Evolutionary conservation across 2,888 invertebrate genomes (phyloP), one percentile per base, ranked within the genome.

Genomic region (Cerastis rubricosa): DNA sequence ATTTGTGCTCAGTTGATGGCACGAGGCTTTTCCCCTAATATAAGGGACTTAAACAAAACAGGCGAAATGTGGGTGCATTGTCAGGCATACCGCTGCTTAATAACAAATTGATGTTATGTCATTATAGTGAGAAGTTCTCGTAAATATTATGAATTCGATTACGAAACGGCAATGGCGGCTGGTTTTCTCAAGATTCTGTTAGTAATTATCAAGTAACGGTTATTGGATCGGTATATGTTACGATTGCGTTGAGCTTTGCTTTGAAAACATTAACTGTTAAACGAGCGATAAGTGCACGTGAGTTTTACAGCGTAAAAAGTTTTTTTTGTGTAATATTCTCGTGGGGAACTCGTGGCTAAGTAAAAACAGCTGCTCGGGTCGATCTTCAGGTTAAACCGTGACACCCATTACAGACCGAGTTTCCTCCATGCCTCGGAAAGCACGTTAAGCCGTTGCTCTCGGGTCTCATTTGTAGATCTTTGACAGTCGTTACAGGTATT

Each of bases 221-320:
- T 81, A 81, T 81, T 74, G 78, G 81, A 81, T 78, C 83, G 54
- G 59, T 43, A 43, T 71, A 78, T 78, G 86, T 86, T 85, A 69
- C 76, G 78, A 74, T 86, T 73, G 45, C 49, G 65, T 65, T n/a
- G 72, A 63, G 51, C 25, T 78, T 64, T 85, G 85, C 76, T 85
- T 86, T 86, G 84, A 86, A 85, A 85, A 85, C 86, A 85, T 85
- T 59, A 12, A 72, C 71, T 63, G 73, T 74, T 74, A 54, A 63
- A 74, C 59, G 17, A 7, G 51, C 51, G 74, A 66, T 78, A 81
- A 61, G n/a, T 73, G 29, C 22, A 66, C 11, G 4, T 59, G 19
- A 14, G 40, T 49, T 0, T 54, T 22, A 19, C 63, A 54, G 25
- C 45, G 45, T 73, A 57, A n/a, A 47, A 8, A 29, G 1, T 61